A percentile compares a stretch with the other conserved stretches of the same genome.
These are phyloP conservation scores for Fragariocoptes setiger DNA, from an alignment of 1,140 invertebrate genomes.

Conservation along the genomic window DNA sequence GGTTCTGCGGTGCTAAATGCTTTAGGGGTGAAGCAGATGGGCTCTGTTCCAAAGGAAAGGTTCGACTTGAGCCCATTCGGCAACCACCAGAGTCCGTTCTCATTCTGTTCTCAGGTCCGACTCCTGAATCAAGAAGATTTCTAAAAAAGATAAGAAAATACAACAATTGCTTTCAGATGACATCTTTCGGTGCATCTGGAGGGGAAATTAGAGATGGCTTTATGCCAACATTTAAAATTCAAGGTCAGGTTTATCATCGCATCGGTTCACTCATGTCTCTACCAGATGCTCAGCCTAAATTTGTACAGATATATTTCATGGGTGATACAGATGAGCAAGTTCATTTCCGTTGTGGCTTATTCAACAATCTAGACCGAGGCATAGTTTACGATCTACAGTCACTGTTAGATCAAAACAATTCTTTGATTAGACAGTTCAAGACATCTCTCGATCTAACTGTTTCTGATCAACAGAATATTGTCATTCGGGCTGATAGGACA, in stretches of 20 bases:
- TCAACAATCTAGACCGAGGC: background rate
- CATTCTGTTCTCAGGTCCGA: too few species aligned
- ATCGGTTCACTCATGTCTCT: conserved; percentile 16
- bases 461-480: conserved; percentile 5
- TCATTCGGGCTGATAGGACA: conserved; percentile 15
- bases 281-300: conserved; percentile 13
- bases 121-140: conserved; percentile 18
- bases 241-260: conserved; percentile 20
- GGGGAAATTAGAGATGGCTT: conserved; percentile 9
- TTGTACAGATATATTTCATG: conserved; percentile 18
- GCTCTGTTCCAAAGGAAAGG: too few species aligned
- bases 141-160: conserved; percentile 16
- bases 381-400: conserved; percentile 1
- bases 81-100: too few species aligned
- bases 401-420: background rate
- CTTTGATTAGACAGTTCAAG: background rate
- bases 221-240: conserved; percentile 18
- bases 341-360: background rate
- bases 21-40: too few species aligned
- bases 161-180: conserved; percentile 18
- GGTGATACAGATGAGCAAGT: too few species aligned
- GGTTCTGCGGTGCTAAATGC: too few species aligned
- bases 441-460: background rate
- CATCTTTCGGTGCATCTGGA: conserved; percentile 15
- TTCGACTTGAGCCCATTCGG: too few species aligned